Evolutionary conservation across 2,113 vertebrate genomes (phyloP).

Genomic region (Lasiurus borealis): DNA sequence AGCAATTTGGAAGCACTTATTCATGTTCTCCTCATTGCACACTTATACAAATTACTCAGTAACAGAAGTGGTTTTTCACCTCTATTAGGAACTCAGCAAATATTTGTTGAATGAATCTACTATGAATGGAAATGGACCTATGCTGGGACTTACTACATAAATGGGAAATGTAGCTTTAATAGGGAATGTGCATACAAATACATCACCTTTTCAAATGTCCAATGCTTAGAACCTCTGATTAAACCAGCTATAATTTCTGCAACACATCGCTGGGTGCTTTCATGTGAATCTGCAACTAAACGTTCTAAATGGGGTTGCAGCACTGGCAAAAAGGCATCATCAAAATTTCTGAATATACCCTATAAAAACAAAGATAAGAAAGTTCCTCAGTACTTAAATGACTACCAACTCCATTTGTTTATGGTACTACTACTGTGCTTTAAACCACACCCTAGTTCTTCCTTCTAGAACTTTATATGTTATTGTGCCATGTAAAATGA

Average conservation of each 20-base stretch:
- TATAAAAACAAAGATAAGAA: slow-evolving; percentile 75
- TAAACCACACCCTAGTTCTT: neutral
- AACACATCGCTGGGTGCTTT: slow-evolving; percentile 97
- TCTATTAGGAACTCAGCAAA: slow-evolving; percentile 25
- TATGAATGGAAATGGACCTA: slow-evolving; percentile 10
- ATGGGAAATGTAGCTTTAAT: neutral
- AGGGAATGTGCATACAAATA: neutral
- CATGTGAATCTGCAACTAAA: slow-evolving; percentile 94
- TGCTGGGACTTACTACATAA: neutral
- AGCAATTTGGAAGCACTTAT: slow-evolving; percentile 45
- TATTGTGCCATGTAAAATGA: neutral
- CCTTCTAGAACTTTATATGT: slow-evolving; percentile 5
- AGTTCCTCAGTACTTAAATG: slow-evolving; percentile 3
- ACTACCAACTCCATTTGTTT: neutral
- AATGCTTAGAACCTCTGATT: slow-evolving; percentile 97
- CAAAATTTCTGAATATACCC: slow-evolving; percentile 98
- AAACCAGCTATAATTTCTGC: slow-evolving; percentile 98
- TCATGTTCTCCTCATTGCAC: neutral
- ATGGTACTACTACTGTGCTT: neutral
- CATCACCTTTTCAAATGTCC: slow-evolving; percentile 95
- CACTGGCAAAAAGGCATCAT: slow-evolving; percentile 93
- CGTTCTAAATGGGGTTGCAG: slow-evolving; percentile 95
- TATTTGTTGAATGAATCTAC: slow-evolving; percentile 45
- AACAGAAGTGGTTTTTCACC: slow-evolving; percentile 48
- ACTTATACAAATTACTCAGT: neutral